A percentile compares a stretch with the other conserved stretches of the same genome.
These are phyloP conservation scores for Ispidina lecontei DNA, from an alignment of 2,797 vertebrate species.

Conservation along the genomic window DNA sequence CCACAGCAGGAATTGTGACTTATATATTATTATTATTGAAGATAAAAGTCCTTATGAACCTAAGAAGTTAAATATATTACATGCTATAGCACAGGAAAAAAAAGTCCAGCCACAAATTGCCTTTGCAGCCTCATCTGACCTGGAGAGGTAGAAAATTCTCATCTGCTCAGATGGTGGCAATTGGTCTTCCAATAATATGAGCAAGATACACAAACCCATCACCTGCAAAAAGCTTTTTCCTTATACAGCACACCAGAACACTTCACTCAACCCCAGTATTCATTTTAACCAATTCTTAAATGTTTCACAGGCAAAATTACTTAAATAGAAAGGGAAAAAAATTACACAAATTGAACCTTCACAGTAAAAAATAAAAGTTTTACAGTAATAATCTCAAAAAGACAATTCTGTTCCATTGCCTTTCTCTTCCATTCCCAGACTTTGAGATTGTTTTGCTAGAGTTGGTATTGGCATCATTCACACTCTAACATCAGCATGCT, in stretches of 20 bases:
- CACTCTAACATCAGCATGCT: background rate
- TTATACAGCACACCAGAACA: background rate
- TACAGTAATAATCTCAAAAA: background rate
- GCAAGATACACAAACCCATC: background rate
- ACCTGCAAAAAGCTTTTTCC: background rate
- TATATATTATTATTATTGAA: background rate
- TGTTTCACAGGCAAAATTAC: background rate
- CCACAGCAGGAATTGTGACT: background rate
- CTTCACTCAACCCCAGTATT: background rate
- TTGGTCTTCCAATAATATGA: background rate
- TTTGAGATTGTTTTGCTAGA: background rate
- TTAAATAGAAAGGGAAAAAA: background rate
- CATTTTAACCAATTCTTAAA: background rate
- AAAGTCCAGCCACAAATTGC: background rate
- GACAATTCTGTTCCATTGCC: background rate
- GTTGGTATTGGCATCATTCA: background rate
- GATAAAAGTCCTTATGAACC: background rate
- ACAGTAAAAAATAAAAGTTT: background rate
- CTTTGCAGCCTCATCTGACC: background rate
- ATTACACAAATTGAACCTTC: background rate
- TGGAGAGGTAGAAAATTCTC: background rate
- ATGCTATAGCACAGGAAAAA: background rate
- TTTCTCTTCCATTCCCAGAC: background rate
- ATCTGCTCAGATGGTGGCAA: background rate
- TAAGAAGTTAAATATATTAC: background rate